Evolutionary conservation across 2,888 invertebrate species (phyloP).

Genomic region (Matsumyia berberina): DNA sequence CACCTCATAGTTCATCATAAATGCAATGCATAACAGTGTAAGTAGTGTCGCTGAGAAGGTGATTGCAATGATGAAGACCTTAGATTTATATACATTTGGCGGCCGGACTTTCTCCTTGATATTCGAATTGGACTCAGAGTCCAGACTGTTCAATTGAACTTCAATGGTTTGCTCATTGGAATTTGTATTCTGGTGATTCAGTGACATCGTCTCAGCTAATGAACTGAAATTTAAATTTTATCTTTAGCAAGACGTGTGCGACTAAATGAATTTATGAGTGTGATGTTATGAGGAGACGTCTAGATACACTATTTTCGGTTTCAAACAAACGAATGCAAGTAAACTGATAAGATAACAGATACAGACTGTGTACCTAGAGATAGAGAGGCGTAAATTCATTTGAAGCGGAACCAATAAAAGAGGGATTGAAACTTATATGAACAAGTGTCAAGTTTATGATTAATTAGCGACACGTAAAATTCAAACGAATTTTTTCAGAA

Average conservation of each 20-base stretch:
- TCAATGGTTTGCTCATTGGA: conserved; percentile 81
- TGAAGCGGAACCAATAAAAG: background rate
- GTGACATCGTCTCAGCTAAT: conserved; percentile 50
- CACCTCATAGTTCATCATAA: conserved; percentile 81
- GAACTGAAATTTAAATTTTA: conserved; percentile 30
- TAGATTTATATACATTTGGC: conserved; percentile 81
- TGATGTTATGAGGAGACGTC: background rate
- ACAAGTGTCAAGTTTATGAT: background rate
- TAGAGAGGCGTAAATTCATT: background rate
- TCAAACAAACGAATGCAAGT: background rate
- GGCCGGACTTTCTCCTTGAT: conserved; percentile 77
- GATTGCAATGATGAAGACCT: conserved; percentile 81
- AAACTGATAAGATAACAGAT: background rate
- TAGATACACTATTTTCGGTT: background rate
- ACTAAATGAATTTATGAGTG: background rate
- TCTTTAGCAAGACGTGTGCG: background rate
- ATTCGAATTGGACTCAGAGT: conserved; percentile 73
- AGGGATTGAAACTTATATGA: no score
- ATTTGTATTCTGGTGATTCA: conserved; percentile 26
- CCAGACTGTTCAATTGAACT: conserved; percentile 82
- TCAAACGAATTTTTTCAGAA: background rate
- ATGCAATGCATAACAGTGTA: conserved; percentile 81
- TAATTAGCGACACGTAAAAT: background rate
- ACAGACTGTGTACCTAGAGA: background rate
- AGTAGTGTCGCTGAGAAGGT: conserved; percentile 80